phyloP scores from a whole-genome alignment of 2,888 invertebrate species.

The Penaeus monodon region DNA sequence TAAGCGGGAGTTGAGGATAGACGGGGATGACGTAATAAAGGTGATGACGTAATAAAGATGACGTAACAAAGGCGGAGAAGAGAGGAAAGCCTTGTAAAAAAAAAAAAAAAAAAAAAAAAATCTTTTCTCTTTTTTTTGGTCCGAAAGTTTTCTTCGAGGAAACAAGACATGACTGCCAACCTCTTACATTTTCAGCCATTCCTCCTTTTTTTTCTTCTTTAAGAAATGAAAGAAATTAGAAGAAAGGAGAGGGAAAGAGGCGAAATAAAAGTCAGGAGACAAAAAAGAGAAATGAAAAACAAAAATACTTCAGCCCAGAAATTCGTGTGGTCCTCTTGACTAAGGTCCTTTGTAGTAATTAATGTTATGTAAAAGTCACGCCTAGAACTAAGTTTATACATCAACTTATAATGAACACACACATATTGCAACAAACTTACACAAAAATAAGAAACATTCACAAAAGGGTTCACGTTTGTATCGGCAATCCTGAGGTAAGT shows the following conservation, averaged over 20 bases:
- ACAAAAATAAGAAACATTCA: conserved; percentile 45
- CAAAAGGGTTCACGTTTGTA: conserved; percentile 56
- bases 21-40: too few species aligned
- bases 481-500: conserved; percentile 54
- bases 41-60: too few species aligned
- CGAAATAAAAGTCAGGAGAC: neutral
- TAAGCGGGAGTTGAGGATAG: too few species aligned
- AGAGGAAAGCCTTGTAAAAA: too few species aligned
- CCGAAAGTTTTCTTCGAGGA: too few species aligned
- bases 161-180: too few species aligned
- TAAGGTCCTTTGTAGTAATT: conserved; percentile 28
- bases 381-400: conserved; percentile 45
- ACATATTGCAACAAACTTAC: conserved; percentile 54
- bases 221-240: too few species aligned
- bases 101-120: too few species aligned
- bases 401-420: conserved; percentile 49
- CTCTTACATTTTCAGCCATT: too few species aligned
- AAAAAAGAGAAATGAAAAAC: neutral
- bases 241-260: neutral
- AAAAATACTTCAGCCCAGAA: neutral
- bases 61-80: too few species aligned
- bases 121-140: too few species aligned
- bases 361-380: conserved; percentile 39
- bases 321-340: conserved; percentile 43
- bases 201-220: too few species aligned